Evolutionary conservation across 1,140 invertebrate species (phyloP), one percentile per base, ranked within the genome.

Genomic region (Steinernema khuongi): DNA sequence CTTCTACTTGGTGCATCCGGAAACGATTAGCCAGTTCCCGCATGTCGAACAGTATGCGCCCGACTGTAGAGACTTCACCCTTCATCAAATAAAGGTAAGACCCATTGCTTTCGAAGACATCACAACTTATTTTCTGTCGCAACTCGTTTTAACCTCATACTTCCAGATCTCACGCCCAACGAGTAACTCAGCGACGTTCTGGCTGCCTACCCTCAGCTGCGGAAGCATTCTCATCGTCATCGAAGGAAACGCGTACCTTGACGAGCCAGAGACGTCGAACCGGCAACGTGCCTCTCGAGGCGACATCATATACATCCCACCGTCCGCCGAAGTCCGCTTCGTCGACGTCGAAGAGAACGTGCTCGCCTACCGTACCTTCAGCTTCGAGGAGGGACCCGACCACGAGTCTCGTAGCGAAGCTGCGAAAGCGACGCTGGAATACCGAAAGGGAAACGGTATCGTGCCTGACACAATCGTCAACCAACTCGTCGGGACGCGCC

Each of bases 31-130:
- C 7, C 36, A 41, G 18, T 76, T 75, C 60, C 73, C 70, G 0
- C 43, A 77, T 67, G 77, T 84, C 26, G 72, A 74, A 18, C 78
- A 82, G 75, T 84, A 83, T 75, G 79, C 79, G 18, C 82, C 82
- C 17, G 80, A 84, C 43, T 84, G 82, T 70, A 79, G 76, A 67
- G 82, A 84, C 67, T 84, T 84, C 69, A 79, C 78, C 29, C 77
- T 84, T 7, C 82, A 84, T 72, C 66, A 79, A 72, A 77, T 83
- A 30, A 60, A 76, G 67, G 79, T 83, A n/a, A 14, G 67, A 11
- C 66, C n/a, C 11, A 73, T 32, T 31, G 17, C 26, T 1, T 36
- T 18, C 30, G 4, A 41, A n/a, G 19, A 72, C 28, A 29, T 19
- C 78, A 75, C 18, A 31, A 76, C 19, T n/a, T 18, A 22, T 36